Evolutionary conservation across 2,888 invertebrate genomes (phyloP).

Genomic region (Bhutanitis thaidina): DNA sequence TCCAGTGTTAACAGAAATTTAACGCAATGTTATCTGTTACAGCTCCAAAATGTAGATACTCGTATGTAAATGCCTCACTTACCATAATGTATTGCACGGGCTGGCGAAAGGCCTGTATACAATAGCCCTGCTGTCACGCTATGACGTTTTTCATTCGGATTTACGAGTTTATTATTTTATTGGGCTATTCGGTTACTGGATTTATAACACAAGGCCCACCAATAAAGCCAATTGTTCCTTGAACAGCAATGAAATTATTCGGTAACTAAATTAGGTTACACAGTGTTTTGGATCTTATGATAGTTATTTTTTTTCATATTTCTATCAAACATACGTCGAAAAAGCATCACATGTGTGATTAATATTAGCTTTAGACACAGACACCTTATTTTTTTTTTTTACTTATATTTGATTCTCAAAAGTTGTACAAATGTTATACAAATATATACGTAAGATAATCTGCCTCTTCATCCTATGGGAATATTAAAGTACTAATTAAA

Average conservation of each 20-base stretch:
- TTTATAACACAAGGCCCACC: constrained; percentile 6
- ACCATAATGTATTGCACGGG: background rate
- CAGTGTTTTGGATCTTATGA: too few relatives aligned
- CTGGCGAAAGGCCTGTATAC: constrained; percentile 13
- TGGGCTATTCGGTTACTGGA: constrained; percentile 40
- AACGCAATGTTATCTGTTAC: background rate
- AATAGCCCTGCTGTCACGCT: constrained; percentile 43
- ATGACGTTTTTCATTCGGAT: constrained; percentile 43
- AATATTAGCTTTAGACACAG: too few relatives aligned
- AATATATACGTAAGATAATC: too few relatives aligned
- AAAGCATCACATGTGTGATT: too few relatives aligned
- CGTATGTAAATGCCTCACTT: constrained; percentile 1
- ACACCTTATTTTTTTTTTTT: too few relatives aligned
- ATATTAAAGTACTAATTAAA: too few relatives aligned
- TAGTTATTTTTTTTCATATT: too few relatives aligned
- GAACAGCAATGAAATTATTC: background rate
- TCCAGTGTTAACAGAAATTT: background rate
- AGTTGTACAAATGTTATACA: too few relatives aligned
- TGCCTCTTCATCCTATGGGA: too few relatives aligned
- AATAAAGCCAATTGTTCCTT: constrained; percentile 8
- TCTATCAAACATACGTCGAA: too few relatives aligned
- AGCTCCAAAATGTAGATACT: background rate
- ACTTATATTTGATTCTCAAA: too few relatives aligned
- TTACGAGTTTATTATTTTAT: constrained; percentile 60
- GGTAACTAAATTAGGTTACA: background rate